These are phyloP conservation scores for Cranoglanis bouderius DNA, from an alignment of 2,113 vertebrate genomes.

Conservation along the genomic window DNA sequence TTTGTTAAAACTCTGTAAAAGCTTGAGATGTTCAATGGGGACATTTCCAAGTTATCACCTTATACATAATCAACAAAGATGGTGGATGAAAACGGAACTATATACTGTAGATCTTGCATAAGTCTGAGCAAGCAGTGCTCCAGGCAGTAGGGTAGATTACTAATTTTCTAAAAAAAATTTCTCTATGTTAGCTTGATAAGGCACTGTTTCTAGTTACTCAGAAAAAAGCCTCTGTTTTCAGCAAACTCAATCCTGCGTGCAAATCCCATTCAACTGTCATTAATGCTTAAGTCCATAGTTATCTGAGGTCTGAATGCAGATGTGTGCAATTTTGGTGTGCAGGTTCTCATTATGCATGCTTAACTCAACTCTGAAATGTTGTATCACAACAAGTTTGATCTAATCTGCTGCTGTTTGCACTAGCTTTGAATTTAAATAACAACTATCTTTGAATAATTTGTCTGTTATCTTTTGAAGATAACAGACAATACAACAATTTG, in stretches of 20 bases:
- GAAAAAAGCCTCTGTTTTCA: neutral
- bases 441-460: neutral
- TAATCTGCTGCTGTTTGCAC: neutral
- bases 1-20: neutral
- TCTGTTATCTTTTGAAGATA: neutral
- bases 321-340: neutral
- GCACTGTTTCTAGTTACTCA: neutral
- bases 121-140: slow-evolving; percentile 6
- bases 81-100: neutral
- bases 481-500: no score
- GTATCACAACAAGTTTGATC: neutral
- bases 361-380: neutral
- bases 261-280: neutral
- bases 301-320: neutral
- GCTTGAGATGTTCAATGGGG: neutral
- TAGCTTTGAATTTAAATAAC: neutral
- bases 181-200: neutral
- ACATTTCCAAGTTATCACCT: neutral
- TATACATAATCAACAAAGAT: neutral
- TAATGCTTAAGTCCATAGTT: neutral
- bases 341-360: neutral
- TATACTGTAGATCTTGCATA: neutral
- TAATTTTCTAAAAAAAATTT: neutral
- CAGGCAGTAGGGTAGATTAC: neutral
- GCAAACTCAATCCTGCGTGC: neutral